phyloP scores from a whole-genome alignment of 2,888 invertebrate species.

The Euzetes globulus region DNA sequence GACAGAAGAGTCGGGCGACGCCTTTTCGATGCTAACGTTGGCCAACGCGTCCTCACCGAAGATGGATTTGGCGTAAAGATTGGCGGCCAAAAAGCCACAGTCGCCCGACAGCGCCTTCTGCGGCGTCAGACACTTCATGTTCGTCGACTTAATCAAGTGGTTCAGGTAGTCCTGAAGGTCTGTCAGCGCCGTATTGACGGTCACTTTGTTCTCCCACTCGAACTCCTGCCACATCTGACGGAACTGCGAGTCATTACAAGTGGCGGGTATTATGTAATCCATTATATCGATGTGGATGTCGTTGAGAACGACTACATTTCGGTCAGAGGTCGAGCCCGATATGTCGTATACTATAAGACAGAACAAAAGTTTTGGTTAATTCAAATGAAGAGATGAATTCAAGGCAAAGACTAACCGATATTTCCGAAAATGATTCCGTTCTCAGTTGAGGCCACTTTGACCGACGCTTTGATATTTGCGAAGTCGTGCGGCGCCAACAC shows the following conservation, averaged over 20 bases:
- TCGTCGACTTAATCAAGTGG: constrained; percentile 85
- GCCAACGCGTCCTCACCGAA: constrained; percentile 98
- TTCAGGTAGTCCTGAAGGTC: constrained; percentile 87
- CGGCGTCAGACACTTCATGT: constrained; percentile 98
- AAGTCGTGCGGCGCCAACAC: constrained; percentile 95
- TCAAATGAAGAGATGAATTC: constrained; percentile 28
- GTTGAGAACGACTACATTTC: constrained; percentile 95
- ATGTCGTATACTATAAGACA: constrained; percentile 76
- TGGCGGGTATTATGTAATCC: constrained; percentile 95
- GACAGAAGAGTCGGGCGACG: constrained; percentile 68
- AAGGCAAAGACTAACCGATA: constrained; percentile 60
- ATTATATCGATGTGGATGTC: constrained; percentile 99
- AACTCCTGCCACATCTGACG: constrained; percentile 99
- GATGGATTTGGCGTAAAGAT: constrained; percentile 95
- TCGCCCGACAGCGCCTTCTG: constrained; percentile 93
- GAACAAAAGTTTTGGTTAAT: too few relatives aligned
- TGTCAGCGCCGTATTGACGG: constrained; percentile 85
- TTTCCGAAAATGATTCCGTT: constrained; percentile 99
- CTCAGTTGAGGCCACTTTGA: constrained; percentile 98
- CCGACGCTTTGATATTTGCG: constrained; percentile 95
- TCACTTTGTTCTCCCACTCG: constrained; percentile 99
- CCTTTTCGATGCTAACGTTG: constrained; percentile 93
- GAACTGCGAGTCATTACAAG: constrained; percentile 91
- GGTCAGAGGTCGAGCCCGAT: constrained; percentile 78
- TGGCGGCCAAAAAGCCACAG: constrained; percentile 99